These are phyloP conservation scores for Drosophila trichaetosa DNA, from an alignment of 2,888 invertebrate genomes.

Conservation along the genomic window DNA sequence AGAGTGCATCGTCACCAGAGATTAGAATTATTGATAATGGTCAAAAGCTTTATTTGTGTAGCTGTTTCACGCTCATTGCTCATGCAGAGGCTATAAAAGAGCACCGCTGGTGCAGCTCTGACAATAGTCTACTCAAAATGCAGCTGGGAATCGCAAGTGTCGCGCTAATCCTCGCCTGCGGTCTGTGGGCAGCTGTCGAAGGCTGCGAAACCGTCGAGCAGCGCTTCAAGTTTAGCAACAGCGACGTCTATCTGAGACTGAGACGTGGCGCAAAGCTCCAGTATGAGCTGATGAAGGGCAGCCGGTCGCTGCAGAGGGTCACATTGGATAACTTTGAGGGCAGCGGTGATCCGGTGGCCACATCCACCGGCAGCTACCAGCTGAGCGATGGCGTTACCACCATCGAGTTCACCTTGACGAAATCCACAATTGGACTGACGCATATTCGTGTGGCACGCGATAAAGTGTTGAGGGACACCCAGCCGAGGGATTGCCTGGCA, in stretches of 20 bases:
- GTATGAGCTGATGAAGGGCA: conserved; percentile 80
- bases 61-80: not conserved
- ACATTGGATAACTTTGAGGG: conserved; percentile 80
- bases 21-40: conserved; percentile 30
- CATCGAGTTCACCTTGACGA: conserved; percentile 74
- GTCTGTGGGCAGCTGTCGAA: conserved; percentile 37
- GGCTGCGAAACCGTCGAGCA: conserved; percentile 74
- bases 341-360: conserved; percentile 61
- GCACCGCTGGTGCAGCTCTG: not conserved
- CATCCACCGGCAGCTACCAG: conserved; percentile 63
- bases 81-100: conserved; percentile 32
- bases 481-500: conserved; percentile 80
- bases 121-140: conserved; percentile 36
- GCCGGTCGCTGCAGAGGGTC: conserved; percentile 68
- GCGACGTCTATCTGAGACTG: conserved; percentile 74
- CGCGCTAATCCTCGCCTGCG: conserved; percentile 38
- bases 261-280: conserved; percentile 75
- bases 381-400: conserved; percentile 62
- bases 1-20: conserved; percentile 37
- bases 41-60: conserved; percentile 47
- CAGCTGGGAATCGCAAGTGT: conserved; percentile 10
- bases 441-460: conserved; percentile 77
- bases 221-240: conserved; percentile 75
- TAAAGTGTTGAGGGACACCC: conserved; percentile 59
- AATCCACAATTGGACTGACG: conserved; percentile 60